Base-by-base conservation (phyloP, 35 echinoderm and acorn worm species). In the Ptychodera flava region DNA sequence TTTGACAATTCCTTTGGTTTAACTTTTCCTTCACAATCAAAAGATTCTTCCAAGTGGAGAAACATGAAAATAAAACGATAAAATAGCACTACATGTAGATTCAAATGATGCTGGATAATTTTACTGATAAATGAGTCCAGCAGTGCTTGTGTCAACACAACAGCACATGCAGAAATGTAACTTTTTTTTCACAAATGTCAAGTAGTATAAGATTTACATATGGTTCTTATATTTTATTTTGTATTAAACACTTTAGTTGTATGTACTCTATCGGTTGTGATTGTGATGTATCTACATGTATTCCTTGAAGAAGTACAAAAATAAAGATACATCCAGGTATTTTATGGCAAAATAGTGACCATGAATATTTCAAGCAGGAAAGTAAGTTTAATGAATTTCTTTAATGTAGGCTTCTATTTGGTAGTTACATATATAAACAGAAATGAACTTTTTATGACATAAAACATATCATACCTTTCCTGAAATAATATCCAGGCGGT, bases 401-500 rank as follows among this genome's bases (percentile, higher is more conserved):
- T 77, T 15, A 15, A 15, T n/a, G 75, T n/a, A n/a, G n/a, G n/a
- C 15, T 15, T 77, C 15, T n/a, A 77, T 77, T 77, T n/a, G n/a
- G 15, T 15, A n/a, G 15, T n/a, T n/a, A 77, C 15, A 77, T 77
- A n/a, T n/a, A n/a, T 77, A 77, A 15, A 77, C 75, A n/a, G 75
- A 77, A 15, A 77, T n/a, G 75, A n/a, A n/a, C 15, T 15, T 77
- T 77, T 15, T 77, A 15, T 15, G 15, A 77, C 15, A 15, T 77
- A 77, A 77, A 77, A 77, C 75, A 77, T 15, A 15, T 79, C 28
- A 10, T 79, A 81, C 80, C 80, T 81, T 32, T 81, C 35, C 80
- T 81, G 33, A 81, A 34, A 81, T 81, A 81, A 34, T 81, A 81
- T 10, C 80, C 80, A 15, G 80, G 80, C 30, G 80, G 80, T 1